Evolutionary conservation across 2,797 vertebrate species (phyloP).

Genomic region (Lithobates sylvaticus): DNA sequence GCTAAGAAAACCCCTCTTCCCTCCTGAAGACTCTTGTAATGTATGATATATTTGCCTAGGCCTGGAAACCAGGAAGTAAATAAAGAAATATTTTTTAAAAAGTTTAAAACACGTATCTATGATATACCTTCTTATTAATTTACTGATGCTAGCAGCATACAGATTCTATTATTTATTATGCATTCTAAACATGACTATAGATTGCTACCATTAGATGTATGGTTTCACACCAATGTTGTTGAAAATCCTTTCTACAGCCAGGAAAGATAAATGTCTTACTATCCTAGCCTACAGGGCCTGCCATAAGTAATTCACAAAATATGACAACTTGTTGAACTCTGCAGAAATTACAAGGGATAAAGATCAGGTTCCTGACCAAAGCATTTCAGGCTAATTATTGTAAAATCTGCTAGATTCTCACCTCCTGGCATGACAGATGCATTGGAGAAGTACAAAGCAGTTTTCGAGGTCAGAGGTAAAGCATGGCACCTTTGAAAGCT

Average conservation of each 20-base stretch:
- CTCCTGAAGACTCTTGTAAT: too few relatives aligned
- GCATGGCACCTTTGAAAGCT: constrained; percentile 43
- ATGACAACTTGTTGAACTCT: constrained; percentile 54
- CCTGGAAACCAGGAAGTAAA: too few relatives aligned
- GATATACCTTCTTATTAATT: too few relatives aligned
- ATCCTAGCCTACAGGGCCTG: constrained; percentile 3
- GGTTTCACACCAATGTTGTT: background rate
- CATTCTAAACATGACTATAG: too few relatives aligned
- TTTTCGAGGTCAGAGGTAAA: constrained; percentile 54
- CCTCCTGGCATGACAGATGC: constrained; percentile 57
- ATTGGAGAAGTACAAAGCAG: constrained; percentile 45
- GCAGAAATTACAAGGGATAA: constrained; percentile 58
- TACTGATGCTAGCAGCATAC: too few relatives aligned
- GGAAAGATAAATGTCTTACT: constrained; percentile 19
- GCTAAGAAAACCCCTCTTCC: too few relatives aligned
- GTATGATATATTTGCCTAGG: too few relatives aligned
- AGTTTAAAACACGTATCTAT: too few relatives aligned
- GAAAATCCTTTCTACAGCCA: background rate
- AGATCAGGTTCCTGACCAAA: constrained; percentile 58
- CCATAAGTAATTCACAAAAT: constrained; percentile 45
- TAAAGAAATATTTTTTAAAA: too few relatives aligned
- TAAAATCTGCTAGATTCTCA: constrained; percentile 48
- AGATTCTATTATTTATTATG: too few relatives aligned
- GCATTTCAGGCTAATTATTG: constrained; percentile 57
- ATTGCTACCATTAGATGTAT: too few relatives aligned